Conservation (phyloP, 2,797 vertebrate genomes). For the Sebastes itinus region DNA sequence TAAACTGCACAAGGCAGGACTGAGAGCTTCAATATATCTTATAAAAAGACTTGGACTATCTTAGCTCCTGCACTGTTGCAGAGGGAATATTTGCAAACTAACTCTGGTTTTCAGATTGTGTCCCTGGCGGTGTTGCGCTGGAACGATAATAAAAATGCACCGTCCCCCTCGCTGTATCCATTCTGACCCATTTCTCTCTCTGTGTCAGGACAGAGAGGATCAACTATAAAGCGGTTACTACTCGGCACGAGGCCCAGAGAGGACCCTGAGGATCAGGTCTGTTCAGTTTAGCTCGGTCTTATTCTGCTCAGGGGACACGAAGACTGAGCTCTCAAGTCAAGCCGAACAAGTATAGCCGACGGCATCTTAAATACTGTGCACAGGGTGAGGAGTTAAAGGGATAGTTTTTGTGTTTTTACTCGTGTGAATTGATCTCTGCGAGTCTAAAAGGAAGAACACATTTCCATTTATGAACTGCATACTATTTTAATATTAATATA, state of each 20-base stretch:
- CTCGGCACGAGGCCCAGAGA: constrained; percentile 55
- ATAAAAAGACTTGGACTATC: constrained; percentile 39
- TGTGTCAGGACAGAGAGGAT: constrained; percentile 62
- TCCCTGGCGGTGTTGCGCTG: constrained; percentile 42
- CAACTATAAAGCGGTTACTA: constrained; percentile 65
- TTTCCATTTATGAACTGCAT: neutral
- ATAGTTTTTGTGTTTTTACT: neutral
- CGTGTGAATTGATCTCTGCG: neutral
- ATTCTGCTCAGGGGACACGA: constrained; percentile 48
- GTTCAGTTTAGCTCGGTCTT: constrained; percentile 63
- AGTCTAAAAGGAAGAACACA: neutral
- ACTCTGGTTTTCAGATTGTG: constrained; percentile 54
- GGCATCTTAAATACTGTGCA: constrained; percentile 49
- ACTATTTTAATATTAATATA: neutral
- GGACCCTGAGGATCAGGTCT: constrained; percentile 62
- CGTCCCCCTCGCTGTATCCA: constrained; percentile 43
- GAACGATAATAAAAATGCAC: constrained; percentile 60
- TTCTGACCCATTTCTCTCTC: constrained; percentile 71
- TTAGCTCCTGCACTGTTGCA: constrained; percentile 39
- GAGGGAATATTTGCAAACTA: constrained; percentile 66
- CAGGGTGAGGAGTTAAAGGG: constrained; percentile 16
- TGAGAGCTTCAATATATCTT: constrained; percentile 32
- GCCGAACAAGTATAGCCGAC: constrained; percentile 60
- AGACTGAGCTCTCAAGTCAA: constrained; percentile 65
- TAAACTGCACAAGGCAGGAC: constrained; percentile 6